A percentile compares a stretch with the other conserved stretches of the same genome.
Evolutionary conservation across 2,797 vertebrate species (phyloP).

Genomic region (Pyrocephalus nanus): DNA sequence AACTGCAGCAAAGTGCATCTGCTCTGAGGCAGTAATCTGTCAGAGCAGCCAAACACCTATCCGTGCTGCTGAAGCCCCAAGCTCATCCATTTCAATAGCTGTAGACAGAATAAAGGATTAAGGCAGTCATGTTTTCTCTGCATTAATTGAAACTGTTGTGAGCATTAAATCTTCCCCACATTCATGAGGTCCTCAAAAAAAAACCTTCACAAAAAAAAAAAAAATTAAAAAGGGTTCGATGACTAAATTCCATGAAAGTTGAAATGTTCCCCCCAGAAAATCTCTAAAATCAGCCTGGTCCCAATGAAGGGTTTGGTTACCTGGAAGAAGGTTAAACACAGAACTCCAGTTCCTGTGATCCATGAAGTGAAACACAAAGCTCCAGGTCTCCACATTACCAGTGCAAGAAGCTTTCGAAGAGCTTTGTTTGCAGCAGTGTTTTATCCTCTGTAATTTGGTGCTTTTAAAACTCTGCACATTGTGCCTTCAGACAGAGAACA

Average conservation of each 20-base stretch:
- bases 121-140: background rate
- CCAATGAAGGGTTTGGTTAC: constrained; percentile 56
- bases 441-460: background rate
- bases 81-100: constrained; percentile 4
- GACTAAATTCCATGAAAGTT: background rate
- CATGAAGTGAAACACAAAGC: background rate
- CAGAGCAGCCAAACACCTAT: background rate
- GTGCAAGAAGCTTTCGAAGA: background rate
- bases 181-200: background rate
- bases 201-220: background rate
- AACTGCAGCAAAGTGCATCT: constrained; percentile 1
- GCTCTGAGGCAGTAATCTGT: constrained; percentile 4
- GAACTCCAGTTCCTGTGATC: constrained; percentile 39
- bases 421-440: background rate
- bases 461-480: background rate
- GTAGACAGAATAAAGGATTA: background rate
- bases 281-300: background rate
- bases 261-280: background rate
- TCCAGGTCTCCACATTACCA: constrained; percentile 31
- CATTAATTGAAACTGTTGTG: background rate
- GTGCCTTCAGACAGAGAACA: background rate
- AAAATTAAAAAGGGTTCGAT: background rate
- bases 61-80: background rate
- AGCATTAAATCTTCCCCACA: background rate
- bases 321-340: constrained; percentile 66